Evolutionary conservation across 2,888 invertebrate genomes (phyloP).

Genomic region (Argyresthia albistria): DNA sequence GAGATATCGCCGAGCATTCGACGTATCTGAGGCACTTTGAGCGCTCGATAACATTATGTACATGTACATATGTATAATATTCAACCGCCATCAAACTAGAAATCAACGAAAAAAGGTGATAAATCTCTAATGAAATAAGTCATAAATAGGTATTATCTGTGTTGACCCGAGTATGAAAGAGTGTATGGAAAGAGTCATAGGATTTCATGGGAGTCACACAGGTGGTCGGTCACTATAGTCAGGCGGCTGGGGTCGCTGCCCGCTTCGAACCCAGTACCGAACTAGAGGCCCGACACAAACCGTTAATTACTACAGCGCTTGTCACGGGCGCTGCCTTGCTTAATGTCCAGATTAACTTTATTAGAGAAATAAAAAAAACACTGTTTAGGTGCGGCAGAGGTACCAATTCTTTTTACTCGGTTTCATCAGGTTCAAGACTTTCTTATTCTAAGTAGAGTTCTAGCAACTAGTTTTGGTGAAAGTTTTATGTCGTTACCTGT

Average conservation of each 20-base stretch:
- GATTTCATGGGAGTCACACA: no score
- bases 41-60: no score
- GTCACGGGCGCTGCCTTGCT: conserved; percentile 60
- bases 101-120: no score
- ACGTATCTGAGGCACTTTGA: no score
- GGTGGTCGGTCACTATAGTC: no score
- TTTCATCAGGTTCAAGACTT: conserved; percentile 2
- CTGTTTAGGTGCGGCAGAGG: neutral
- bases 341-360: conserved; percentile 52
- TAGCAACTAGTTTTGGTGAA: conserved; percentile 2
- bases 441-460: conserved; percentile 1
- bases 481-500: neutral
- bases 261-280: neutral
- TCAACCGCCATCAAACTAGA: no score
- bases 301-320: conserved; percentile 63
- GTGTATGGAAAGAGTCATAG: no score
- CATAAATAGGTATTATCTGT: no score
- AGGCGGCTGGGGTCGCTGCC: neutral
- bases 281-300: neutral
- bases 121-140: no score
- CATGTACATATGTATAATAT: no score
- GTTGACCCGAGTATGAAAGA: no score
- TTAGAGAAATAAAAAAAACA: conserved; percentile 29
- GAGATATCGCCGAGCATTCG: no score
- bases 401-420: neutral